phyloP scores from a whole-genome alignment of 2,797 vertebrate genomes.

The Paguma larvata region DNA sequence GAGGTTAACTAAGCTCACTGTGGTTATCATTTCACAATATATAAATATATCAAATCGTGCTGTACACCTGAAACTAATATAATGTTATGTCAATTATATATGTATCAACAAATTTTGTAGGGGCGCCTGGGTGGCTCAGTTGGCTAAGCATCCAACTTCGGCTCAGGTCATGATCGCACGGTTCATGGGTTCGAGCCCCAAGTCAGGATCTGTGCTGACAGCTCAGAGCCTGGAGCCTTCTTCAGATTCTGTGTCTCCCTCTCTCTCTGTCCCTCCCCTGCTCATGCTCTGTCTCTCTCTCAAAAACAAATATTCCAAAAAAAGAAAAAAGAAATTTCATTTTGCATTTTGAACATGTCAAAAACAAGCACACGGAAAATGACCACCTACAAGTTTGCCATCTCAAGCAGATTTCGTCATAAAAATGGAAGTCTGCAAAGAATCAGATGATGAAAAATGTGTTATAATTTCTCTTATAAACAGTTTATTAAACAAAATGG shows the following conservation, averaged over 20 bases:
- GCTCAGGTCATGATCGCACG: no score
- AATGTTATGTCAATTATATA: not conserved
- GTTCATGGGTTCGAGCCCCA: no score
- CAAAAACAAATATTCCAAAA: no score
- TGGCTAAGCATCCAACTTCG: no score
- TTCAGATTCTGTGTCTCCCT: no score
- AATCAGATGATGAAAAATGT: conserved; percentile 59
- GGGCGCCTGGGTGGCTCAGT: no score
- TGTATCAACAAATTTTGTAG: not conserved
- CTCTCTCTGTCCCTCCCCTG: no score
- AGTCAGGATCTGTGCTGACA: no score
- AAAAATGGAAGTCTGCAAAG: conserved; percentile 70
- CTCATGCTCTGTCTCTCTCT: no score
- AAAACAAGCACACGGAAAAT: not conserved
- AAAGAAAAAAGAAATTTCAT: no score
- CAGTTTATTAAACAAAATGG: conserved; percentile 64
- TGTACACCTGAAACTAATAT: not conserved
- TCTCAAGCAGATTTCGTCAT: not conserved
- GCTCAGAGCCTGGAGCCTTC: no score
- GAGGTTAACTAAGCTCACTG: not conserved
- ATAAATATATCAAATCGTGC: no score
- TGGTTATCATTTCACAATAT: not conserved
- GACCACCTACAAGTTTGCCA: not conserved
- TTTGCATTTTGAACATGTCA: fast-evolving
- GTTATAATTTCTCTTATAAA: not conserved